Base-by-base conservation (phyloP, 2,888 invertebrate species). In the Nemapogon koenigi region DNA sequence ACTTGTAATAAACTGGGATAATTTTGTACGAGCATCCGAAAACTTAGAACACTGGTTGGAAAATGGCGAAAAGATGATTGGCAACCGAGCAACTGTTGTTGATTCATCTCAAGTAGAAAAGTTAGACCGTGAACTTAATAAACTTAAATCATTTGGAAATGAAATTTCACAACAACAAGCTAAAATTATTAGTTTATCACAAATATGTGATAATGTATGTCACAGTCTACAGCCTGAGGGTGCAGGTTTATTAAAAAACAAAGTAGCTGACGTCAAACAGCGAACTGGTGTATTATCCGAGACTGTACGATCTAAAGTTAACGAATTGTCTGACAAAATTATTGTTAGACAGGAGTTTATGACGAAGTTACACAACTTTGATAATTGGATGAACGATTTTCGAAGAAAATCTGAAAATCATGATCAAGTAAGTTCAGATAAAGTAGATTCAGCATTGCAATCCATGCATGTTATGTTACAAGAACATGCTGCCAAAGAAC, bases 81-180 rank as follows among this genome's bases (percentile, higher is more conserved):
- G 79, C 10, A 80, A 82, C 41, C 82, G 85, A 41, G 81, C 82
- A 2, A 57, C 83, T 6, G 83, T 86, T 22, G 60, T 87, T 0
- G 86, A 86, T 46, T 86, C 88, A 0, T 87, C 89, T 1, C 86
- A 90, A 55, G 81, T 88, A 2, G 87, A 85, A 41, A 89, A 90
- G 52, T 66, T 93, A 16, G 91, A 92, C 54, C 83, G 87, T 43
- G 88, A 91, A 61, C 62, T 93, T 29, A 84, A 86, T 26, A 86
- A 86, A 56, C 63, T 92, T 1, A 92, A 92, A 59, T 88, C 89
- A 1, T 87, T 89, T 44, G 90, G 90, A 46, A 91, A 91, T 52
- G 91, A 93, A 57, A 87, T 95, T 46, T 88, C 90, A 0, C 89
- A 90, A 54, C 91, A 93, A 50, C 91, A 92, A 65, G 89, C 90